Percentiles rank a stretch among this genome's conserved stretches.
Conservation (phyloP, 1,140 invertebrate genomes). For the Himalopsyche phryganea region DNA sequence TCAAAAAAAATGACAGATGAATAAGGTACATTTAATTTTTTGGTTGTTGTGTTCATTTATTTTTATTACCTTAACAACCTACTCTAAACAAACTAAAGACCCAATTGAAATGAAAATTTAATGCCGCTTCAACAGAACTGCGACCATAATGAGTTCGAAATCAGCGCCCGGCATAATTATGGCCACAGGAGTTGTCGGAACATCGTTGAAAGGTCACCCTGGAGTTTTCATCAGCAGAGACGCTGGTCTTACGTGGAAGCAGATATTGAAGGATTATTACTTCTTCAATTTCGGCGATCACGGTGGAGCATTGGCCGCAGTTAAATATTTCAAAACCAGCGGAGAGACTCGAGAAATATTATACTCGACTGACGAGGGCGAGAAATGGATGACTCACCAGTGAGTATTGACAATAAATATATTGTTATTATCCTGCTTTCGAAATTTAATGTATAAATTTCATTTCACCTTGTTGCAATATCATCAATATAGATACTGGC, state of each 20-base stretch:
- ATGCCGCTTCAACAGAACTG: no score
- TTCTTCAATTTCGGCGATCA: slow-evolving; percentile 89
- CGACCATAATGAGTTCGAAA: slow-evolving; percentile 80
- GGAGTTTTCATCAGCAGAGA: slow-evolving; percentile 80
- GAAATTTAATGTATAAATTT: no score
- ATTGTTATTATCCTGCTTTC: no score
- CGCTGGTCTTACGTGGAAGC: slow-evolving; percentile 80
- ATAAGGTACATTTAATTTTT: no score
- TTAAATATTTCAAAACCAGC: slow-evolving; percentile 71
- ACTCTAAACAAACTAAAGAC: no score
- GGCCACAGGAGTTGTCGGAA: slow-evolving; percentile 78
- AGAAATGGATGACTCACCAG: slow-evolving; percentile 69
- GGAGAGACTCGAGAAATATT: slow-evolving; percentile 72
- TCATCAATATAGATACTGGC: not conserved
- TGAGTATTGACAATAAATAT: slow-evolving; percentile 38
- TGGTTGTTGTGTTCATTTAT: no score
- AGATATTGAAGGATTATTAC: slow-evolving; percentile 78
- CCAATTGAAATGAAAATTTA: no score
- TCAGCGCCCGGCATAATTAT: slow-evolving; percentile 86
- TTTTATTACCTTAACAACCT: no score
- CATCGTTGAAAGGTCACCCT: slow-evolving; percentile 73
- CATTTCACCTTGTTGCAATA: no score
- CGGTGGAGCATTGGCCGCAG: slow-evolving; percentile 81
- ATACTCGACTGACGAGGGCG: slow-evolving; percentile 85
- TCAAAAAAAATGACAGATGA: no score